Evolutionary conservation across 2,113 vertebrate species (phyloP), one percentile per base, ranked within the genome.

Genomic region (Hypocryptadius cinnamomeus): DNA sequence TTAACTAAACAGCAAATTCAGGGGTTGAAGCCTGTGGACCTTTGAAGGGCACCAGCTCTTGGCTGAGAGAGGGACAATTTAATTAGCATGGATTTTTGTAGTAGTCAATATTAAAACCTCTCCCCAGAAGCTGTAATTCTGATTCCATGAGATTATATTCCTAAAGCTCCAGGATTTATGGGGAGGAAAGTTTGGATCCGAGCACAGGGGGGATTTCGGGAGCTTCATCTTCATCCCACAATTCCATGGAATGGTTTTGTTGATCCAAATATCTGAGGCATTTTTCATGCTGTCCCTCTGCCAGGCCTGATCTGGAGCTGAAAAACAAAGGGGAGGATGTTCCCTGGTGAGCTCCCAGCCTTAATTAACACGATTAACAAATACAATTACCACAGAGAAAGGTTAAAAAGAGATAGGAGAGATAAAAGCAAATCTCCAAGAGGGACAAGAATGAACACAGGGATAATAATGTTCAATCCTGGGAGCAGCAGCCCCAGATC

Each of bases 321-420:
- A 42, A 11, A 92, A 87, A 87, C 78, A 65, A 87, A 89, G 53
- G 71, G 60, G 57, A 68, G 40, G 48, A 47, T 37, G 76, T 57
- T 69, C 85, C 87, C 92, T 61, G 66, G 82, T 48, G 93, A 92
- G 83, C 88, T 50, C 23, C 8, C 24, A 79, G 48, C 64, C 86
- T 86, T 93, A 84, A 94, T 92, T 90, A 92, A 92, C 69, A 9
- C 24, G 31, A 50, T 87, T 78, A 90, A 80, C 82, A 78, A 63
- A 80, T 37, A 70, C 83, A 85, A 80, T 93, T 87, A 80, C 47
- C 30, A 16, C 56, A 64, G 72, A 88, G 76, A 25, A 85, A 89
- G 79, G 87, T 69, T 86, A 22, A 7, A 61, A 89, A 50, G 88
- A 92, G 89, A 69, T 4, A 3, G 35, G 48, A 56, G 83, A 37